Base-by-base conservation (phyloP, 1,140 invertebrate genomes). In the Daktulosphaira vitifoliae region DNA sequence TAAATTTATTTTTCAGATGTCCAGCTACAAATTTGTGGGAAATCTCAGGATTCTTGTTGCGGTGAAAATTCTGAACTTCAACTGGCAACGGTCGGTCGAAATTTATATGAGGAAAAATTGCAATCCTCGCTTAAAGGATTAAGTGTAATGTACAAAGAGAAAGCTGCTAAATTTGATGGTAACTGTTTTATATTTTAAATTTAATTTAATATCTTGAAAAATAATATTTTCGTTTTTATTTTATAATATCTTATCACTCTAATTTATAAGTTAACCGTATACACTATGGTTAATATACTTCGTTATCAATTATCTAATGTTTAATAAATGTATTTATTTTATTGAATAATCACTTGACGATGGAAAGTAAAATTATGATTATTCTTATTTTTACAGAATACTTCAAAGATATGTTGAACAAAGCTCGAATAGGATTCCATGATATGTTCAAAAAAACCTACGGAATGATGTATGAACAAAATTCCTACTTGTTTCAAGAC, bases 371-470 rank as follows among this genome's bases (percentile, higher is more conserved):
- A 6, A 33, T 6, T 33, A 33, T 11, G 29, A 1, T 38, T 18
- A 16, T 37, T 37, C 13, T 37, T 72, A 62, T 70, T 16, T 69
- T 78, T 76, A 25, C 80, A 96, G 92, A 86, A 72, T 89, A 91
- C 76, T 96, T 96, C 79, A 83, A 82, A 69, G 83, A 88, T 54
- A 79, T 96, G 67, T 77, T 98, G 73, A 80, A 84, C 67, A 83
- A 85, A 68, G 91, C 92, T 6, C 86, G 89, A 70, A 79, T 78
- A 69, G 89, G 89, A 73, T 91, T 97, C 74, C 88, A 97, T 75
- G 82, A 85, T 33, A 96, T 97, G 92, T 98, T 96, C 79, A 86
- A 88, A 70, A 82, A 83, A 70, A 96, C 94, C 1, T 98, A 98
- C 76, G 95, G 95, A 9, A 85, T 92, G 72, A 84, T 96, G 62